phyloP scores from a whole-genome alignment of 2,888 invertebrate genomes.

The Lasioglossum oenotherae region DNA sequence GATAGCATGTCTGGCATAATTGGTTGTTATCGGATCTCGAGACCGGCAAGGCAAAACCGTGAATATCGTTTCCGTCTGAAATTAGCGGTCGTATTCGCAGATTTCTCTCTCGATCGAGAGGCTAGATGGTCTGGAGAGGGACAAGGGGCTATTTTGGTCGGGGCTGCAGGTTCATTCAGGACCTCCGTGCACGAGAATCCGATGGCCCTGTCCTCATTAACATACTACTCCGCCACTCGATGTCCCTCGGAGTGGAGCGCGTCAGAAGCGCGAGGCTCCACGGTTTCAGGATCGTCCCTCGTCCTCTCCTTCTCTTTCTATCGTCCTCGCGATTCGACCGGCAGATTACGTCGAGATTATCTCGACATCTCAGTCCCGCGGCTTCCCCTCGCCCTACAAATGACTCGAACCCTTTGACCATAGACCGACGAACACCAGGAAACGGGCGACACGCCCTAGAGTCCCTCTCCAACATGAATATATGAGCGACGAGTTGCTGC shows the following conservation, averaged over 20 bases:
- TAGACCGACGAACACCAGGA: constrained; percentile 50
- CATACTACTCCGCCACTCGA: constrained; percentile 74
- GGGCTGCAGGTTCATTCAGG: constrained; percentile 72
- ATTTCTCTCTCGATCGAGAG: background rate
- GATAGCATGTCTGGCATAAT: background rate
- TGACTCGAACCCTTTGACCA: constrained; percentile 63
- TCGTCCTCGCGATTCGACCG: constrained; percentile 53
- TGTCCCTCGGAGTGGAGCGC: constrained; percentile 55
- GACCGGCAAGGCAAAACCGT: background rate
- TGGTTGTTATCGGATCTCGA: background rate
- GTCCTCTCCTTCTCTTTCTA: background rate
- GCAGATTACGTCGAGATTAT: constrained; percentile 73
- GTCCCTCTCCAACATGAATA: background rate
- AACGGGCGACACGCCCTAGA: constrained; percentile 17
- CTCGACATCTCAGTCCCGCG: constrained; percentile 70
- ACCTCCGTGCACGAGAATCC: constrained; percentile 70
- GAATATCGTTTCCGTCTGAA: background rate
- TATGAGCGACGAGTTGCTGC: background rate
- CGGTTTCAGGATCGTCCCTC: constrained; percentile 55
- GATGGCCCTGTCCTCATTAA: constrained; percentile 75
- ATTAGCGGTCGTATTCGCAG: background rate
- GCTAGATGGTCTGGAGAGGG: background rate
- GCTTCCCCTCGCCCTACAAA: constrained; percentile 65
- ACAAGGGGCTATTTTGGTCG: constrained; percentile 61
- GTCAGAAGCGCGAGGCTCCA: constrained; percentile 47